Percentiles rank a stretch among this genome's conserved stretches.
Evolutionary conservation across 2,797 vertebrate genomes (phyloP).

Genomic region (Acanthiza pusilla): DNA sequence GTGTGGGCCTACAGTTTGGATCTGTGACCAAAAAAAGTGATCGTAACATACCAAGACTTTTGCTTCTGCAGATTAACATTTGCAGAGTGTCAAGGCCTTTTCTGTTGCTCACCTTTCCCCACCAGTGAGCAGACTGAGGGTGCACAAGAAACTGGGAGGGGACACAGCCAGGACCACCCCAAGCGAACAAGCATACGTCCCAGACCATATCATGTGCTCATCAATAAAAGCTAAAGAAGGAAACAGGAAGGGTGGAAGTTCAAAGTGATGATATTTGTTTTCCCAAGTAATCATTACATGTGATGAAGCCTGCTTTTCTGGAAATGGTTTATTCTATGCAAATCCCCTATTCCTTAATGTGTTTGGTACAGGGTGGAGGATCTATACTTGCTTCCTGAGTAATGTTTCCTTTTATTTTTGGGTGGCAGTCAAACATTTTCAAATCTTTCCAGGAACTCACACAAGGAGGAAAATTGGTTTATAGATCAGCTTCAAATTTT

Average conservation of each 20-base stretch:
- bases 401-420: background rate
- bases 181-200: background rate
- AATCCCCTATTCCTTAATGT: background rate
- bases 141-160: background rate
- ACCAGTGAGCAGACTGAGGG: background rate
- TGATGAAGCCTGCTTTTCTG: background rate
- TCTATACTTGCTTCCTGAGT: fast-evolving
- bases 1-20: background rate
- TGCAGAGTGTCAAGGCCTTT: background rate
- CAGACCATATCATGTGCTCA: background rate
- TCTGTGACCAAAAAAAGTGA: background rate
- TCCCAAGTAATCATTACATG: background rate
- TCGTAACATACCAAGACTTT: background rate
- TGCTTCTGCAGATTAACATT: background rate
- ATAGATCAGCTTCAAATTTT: background rate
- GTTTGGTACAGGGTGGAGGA: background rate
- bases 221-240: background rate
- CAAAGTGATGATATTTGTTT: background rate
- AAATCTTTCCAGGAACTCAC: background rate
- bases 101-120: background rate
- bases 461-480: background rate
- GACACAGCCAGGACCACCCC: fast-evolving
- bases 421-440: background rate
- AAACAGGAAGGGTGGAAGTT: background rate
- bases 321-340: background rate